Percentiles rank a stretch among this genome's conserved stretches.
phyloP scores from a whole-genome alignment of 2,888 invertebrate genomes.

The Temnothorax ravouxi region DNA sequence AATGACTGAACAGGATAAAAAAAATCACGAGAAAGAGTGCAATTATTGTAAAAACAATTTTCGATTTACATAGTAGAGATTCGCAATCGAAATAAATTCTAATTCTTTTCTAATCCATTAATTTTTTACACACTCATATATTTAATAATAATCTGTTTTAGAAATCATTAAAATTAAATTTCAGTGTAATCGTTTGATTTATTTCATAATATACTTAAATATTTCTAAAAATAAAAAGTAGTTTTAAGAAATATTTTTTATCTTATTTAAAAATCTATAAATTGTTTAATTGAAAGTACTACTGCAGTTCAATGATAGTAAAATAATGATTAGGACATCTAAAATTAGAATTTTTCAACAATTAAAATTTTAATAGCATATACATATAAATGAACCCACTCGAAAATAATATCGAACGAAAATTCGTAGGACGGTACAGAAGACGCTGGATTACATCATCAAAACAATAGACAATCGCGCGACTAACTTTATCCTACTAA shows the following conservation, averaged over 20 bases:
- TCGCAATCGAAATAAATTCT: constrained; percentile 18
- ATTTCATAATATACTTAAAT: neutral
- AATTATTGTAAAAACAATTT: neutral
- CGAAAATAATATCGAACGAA: neutral
- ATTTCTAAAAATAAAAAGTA: neutral
- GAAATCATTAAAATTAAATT: constrained; percentile 16
- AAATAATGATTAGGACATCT: neutral
- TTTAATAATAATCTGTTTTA: constrained; percentile 6
- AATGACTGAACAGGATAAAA: neutral
- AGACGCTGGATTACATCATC: neutral
- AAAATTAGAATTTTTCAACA: neutral
- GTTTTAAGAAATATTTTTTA: neutral
- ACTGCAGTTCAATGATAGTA: neutral
- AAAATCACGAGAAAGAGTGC: neutral
- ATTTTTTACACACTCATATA: neutral
- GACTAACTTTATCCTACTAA: constrained; percentile 44
- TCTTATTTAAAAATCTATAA: neutral
- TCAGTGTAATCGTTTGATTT: constrained; percentile 16
- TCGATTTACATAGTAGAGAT: neutral
- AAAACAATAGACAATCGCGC: constrained; percentile 30
- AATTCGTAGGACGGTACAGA: neutral
- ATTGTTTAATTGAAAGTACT: neutral
- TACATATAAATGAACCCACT: neutral
- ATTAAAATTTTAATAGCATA: neutral
- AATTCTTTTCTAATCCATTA: neutral